These are phyloP conservation scores for Pandemis cinnamomeana DNA, from an alignment of 2,888 invertebrate species.

Conservation along the genomic window DNA sequence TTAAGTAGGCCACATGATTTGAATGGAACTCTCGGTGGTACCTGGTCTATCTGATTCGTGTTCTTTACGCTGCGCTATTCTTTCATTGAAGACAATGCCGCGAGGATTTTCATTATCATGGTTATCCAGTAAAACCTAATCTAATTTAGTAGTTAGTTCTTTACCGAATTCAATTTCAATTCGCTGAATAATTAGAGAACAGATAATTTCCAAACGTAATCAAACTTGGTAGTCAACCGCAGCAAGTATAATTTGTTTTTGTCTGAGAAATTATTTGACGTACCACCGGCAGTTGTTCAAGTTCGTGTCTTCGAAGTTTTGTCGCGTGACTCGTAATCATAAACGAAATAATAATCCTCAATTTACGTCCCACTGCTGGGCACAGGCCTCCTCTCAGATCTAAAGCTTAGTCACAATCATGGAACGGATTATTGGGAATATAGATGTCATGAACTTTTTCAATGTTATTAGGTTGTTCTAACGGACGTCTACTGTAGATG, in stretches of 20 bases:
- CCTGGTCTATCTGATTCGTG: too few species aligned
- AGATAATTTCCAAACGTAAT: constrained; percentile 1
- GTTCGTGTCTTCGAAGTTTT: constrained; percentile 40
- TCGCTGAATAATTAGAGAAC: background rate
- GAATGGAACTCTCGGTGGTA: constrained; percentile 23
- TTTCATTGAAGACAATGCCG: too few species aligned
- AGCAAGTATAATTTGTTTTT: constrained; percentile 4
- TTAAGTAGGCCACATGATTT: constrained; percentile 37
- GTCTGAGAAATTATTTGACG: background rate
- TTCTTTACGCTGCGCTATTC: too few species aligned
- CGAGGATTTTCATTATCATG: too few species aligned
- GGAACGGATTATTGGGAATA: too few species aligned
- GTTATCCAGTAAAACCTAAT: too few species aligned
- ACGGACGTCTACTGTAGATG: too few species aligned
- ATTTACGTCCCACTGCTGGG: too few species aligned
- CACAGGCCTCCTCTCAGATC: too few species aligned
- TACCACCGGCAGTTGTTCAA: constrained; percentile 25
- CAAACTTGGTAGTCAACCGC: constrained; percentile 7
- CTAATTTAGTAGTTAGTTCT: background rate
- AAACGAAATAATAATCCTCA: background rate
- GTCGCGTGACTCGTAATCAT: constrained; percentile 36
- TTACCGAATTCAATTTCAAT: background rate
- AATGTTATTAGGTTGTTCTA: too few species aligned
- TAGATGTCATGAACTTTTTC: too few species aligned
- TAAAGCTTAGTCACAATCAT: too few species aligned